Base-by-base conservation (phyloP, 2,113 vertebrate genomes). In the Condylura cristata region DNA sequence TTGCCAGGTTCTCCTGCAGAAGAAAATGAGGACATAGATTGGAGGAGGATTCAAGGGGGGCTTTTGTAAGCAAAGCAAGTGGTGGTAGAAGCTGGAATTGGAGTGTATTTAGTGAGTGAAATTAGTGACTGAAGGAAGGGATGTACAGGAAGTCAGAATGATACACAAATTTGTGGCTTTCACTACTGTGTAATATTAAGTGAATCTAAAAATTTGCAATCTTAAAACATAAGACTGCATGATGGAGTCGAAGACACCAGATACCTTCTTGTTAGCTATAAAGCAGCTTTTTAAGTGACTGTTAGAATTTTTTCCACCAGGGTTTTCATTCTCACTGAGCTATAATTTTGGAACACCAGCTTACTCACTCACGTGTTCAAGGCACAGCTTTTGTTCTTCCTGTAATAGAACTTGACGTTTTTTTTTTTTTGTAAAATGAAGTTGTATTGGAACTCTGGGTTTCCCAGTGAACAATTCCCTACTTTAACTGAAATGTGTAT, bases 401-500 rank as follows among this genome's bases (percentile, higher is more conserved):
- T 86, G 13, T 51, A 46, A 30, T 81, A 72, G 74, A 60, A 44
- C 80, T 53, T 78, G 34, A 56, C 89, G 44, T 34, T 74, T 13
- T 87, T 88, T 83, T 34, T 74, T 13, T 87, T 88, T 83, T 83
- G 10, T 71, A 75, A 39, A 83, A 60, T 60, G 70, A 85, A 37
- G 12, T 30, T 94, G 61, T 56, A 53, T 56, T 66, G 46, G 26
- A 84, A 90, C 41, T 83, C 26, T 74, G n/a, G 11, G 13, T 70
- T 93, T 68, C 34, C 41, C 24, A 41, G 34, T 48, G 76, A 63
- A 65, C 65, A 63, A 48, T 34, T 74, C 75, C 86, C 51, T 17
- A 81, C 13, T 93, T 48, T 83, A 83, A 72, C 34, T 84, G 7
- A 60, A 88, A 79, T 46, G 6, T 48, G 44, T 30, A 18, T 76